Evolutionary conservation across 2,797 vertebrate species (phyloP).

Genomic region (Sebastes kiyomatsui): DNA sequence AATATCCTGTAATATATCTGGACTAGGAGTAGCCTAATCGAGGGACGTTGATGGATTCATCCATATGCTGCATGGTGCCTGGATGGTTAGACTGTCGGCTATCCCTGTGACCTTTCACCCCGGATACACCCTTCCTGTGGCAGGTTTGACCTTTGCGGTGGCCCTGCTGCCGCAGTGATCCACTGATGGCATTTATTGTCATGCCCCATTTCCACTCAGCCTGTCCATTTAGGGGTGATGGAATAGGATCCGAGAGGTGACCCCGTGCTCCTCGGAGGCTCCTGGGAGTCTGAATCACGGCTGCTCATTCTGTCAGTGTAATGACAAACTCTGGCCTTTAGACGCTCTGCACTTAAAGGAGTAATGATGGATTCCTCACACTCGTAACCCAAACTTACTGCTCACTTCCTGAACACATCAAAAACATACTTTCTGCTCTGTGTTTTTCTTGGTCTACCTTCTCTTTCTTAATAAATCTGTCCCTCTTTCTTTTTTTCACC

Average conservation of each 20-base stretch:
- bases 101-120: slow-evolving; percentile 66
- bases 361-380: slow-evolving; percentile 46
- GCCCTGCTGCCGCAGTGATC: slow-evolving; percentile 55
- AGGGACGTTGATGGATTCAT: slow-evolving; percentile 47
- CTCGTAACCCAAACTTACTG: slow-evolving; percentile 1
- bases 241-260: slow-evolving; percentile 67
- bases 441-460: not conserved
- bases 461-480: not conserved
- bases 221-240: slow-evolving; percentile 71
- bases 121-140: slow-evolving; percentile 50
- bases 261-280: slow-evolving; percentile 49
- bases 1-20: slow-evolving; percentile 30
- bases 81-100: slow-evolving; percentile 34
- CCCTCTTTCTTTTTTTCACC: not conserved
- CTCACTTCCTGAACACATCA: slow-evolving; percentile 10
- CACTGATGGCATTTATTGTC: slow-evolving; percentile 73
- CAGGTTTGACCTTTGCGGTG: slow-evolving; percentile 65
- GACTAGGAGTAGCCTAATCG: slow-evolving; percentile 23
- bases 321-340: slow-evolving; percentile 58
- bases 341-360: slow-evolving; percentile 34
- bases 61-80: slow-evolving; percentile 46
- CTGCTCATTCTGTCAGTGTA: slow-evolving; percentile 54
- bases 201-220: slow-evolving; percentile 68
- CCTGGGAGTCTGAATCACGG: slow-evolving; percentile 66
- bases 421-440: not conserved